Evolutionary conservation across 2,888 invertebrate species (phyloP).

Genomic region (Cartodere bifasciata): DNA sequence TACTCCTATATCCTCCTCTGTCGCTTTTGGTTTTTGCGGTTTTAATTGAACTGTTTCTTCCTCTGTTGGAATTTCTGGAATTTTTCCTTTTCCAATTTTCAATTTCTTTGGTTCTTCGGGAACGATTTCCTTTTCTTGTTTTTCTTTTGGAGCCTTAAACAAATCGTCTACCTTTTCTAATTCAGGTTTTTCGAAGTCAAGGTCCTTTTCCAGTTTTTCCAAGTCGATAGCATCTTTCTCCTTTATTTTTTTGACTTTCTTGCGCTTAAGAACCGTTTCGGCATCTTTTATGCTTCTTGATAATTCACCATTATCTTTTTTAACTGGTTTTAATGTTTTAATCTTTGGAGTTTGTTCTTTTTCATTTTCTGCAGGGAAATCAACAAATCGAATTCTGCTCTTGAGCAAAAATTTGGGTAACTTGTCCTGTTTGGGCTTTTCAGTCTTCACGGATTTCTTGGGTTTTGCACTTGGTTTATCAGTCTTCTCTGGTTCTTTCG

Average conservation of each 20-base stretch:
- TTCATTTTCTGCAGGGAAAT: constrained; percentile 35
- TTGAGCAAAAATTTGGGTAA: constrained; percentile 36
- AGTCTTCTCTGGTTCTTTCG: constrained; percentile 9
- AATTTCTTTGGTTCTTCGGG: constrained; percentile 30
- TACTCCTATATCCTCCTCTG: constrained; percentile 12
- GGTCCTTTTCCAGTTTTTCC: constrained; percentile 2
- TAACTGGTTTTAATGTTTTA: constrained; percentile 31
- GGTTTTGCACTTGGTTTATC: constrained; percentile 24
- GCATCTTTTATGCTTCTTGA: constrained; percentile 40
- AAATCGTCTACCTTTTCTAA: not conserved
- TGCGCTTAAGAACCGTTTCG: constrained; percentile 29
- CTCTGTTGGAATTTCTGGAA: constrained; percentile 17
- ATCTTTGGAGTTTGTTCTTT: constrained; percentile 27
- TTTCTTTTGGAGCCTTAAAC: constrained; percentile 7
- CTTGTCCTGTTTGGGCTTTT: constrained; percentile 24
- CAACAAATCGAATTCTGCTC: constrained; percentile 34
- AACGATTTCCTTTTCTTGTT: constrained; percentile 9
- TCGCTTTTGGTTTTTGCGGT: constrained; percentile 22
- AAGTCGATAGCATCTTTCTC: not conserved
- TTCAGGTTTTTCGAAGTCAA: constrained; percentile 1
- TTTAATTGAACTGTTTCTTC: constrained; percentile 15
- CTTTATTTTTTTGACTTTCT: constrained; percentile 3
- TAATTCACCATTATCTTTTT: constrained; percentile 35
- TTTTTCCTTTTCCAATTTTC: constrained; percentile 26
- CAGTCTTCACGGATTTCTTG: constrained; percentile 28